A percentile compares a stretch with the other conserved stretches of the same genome.
Conservation (phyloP, 2,113 vertebrate species). For the Miniopterus natalensis region DNA sequence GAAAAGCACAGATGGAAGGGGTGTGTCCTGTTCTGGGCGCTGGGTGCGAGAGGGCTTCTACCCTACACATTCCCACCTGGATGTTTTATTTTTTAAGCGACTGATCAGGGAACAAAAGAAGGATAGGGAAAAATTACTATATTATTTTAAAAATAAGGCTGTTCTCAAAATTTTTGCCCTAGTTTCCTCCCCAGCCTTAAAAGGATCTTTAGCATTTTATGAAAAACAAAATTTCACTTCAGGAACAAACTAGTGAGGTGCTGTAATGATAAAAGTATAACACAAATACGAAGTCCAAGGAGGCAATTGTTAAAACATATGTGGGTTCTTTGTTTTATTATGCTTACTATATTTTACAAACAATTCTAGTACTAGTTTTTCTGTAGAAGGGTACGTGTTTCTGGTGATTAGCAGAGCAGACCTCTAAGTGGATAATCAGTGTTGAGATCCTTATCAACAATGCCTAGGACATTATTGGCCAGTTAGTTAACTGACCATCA, state of each 20-base stretch:
- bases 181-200: background rate
- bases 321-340: background rate
- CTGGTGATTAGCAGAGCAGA: background rate
- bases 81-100: background rate
- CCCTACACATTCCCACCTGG: background rate
- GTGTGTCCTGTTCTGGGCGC: background rate
- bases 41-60: background rate
- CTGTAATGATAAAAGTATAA: background rate
- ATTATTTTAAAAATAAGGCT: background rate
- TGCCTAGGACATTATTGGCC: background rate
- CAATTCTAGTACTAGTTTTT: background rate
- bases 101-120: background rate
- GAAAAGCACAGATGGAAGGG: background rate
- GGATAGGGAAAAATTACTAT: background rate
- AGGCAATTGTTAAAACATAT: background rate
- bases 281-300: background rate
- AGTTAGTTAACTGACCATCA: background rate
- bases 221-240: background rate
- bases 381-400: background rate
- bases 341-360: conserved; percentile 19
- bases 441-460: background rate
- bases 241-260: background rate
- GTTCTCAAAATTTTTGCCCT: background rate
- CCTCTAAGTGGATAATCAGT: background rate
- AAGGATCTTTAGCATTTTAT: background rate